Conservation (phyloP, 2,797 vertebrate genomes). For the Onychomys arenicola region DNA sequence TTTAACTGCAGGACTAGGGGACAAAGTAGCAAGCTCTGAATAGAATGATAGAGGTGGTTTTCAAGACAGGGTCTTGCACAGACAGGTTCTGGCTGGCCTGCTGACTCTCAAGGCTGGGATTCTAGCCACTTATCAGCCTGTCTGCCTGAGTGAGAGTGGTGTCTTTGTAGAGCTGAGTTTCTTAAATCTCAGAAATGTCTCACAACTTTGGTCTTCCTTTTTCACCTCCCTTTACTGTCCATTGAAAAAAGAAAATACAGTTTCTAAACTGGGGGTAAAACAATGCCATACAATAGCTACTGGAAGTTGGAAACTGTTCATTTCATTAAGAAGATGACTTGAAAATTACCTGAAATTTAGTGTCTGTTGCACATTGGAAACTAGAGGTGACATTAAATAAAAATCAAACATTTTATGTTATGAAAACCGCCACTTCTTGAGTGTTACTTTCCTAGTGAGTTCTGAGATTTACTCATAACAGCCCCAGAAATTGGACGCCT, state of each 20-base stretch:
- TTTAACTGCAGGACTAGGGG: neutral
- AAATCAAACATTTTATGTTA: slow-evolving; percentile 26
- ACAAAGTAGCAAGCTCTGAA: neutral
- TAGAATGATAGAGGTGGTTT: neutral
- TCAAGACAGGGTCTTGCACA: neutral
- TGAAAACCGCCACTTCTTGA: neutral
- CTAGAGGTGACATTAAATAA: neutral
- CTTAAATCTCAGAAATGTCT: slow-evolving; percentile 37
- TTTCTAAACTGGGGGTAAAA: neutral
- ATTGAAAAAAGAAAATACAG: neutral
- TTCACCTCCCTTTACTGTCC: neutral
- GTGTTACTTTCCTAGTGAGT: neutral
- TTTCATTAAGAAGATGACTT: slow-evolving; percentile 25
- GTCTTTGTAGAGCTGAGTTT: neutral
- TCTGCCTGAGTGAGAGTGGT: neutral
- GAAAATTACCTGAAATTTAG: slow-evolving; percentile 38
- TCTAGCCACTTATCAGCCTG: neutral
- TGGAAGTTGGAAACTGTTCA: neutral
- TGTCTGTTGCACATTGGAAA: neutral
- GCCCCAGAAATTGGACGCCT: slow-evolving; percentile 10
- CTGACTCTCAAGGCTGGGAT: neutral
- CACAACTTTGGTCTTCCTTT: neutral
- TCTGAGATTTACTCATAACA: slow-evolving; percentile 53
- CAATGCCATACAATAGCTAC: neutral
- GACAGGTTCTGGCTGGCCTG: too few species aligned